Evolutionary conservation across 2,797 vertebrate genomes (phyloP).

Genomic region (Smutsia temminckii): DNA sequence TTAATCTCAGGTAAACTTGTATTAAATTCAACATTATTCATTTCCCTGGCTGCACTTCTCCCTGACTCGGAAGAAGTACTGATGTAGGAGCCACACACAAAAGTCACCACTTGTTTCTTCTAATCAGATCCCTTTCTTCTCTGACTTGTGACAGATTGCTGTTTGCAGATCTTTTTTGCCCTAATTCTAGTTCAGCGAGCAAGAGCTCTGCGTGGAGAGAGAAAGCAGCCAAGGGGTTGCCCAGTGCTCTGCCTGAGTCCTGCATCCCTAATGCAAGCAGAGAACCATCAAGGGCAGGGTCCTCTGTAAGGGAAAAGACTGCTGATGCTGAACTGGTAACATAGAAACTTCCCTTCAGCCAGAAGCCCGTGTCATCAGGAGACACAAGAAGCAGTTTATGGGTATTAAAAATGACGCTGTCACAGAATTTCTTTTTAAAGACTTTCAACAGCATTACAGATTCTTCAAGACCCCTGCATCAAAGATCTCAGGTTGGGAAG

Average conservation of each 20-base stretch:
- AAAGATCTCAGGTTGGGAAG: background rate
- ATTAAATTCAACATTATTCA: slow-evolving; percentile 76
- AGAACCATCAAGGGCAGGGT: background rate
- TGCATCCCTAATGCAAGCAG: background rate
- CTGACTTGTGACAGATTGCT: slow-evolving; percentile 77
- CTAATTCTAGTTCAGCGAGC: slow-evolving; percentile 38
- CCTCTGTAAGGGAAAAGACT: background rate
- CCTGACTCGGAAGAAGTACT: slow-evolving; percentile 74
- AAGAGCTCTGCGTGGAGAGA: background rate
- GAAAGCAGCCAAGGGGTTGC: background rate
- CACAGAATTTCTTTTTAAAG: background rate
- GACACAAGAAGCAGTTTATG: accelerated
- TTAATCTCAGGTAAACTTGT: slow-evolving; percentile 82
- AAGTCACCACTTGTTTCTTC: slow-evolving; percentile 73
- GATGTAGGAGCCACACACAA: slow-evolving; percentile 77
- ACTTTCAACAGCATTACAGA: background rate
- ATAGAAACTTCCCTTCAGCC: background rate
- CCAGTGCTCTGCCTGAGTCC: background rate
- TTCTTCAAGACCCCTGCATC: background rate
- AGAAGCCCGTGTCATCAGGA: background rate
- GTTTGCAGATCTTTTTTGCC: slow-evolving; percentile 67
- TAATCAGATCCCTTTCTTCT: slow-evolving; percentile 77
- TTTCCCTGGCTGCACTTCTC: slow-evolving; percentile 69
- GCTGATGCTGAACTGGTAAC: background rate
- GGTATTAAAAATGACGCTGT: background rate